Percentiles rank a stretch among this genome's conserved stretches.
Conservation (phyloP, 2,797 vertebrate genomes). For the Oreortyx pictus region DNA sequence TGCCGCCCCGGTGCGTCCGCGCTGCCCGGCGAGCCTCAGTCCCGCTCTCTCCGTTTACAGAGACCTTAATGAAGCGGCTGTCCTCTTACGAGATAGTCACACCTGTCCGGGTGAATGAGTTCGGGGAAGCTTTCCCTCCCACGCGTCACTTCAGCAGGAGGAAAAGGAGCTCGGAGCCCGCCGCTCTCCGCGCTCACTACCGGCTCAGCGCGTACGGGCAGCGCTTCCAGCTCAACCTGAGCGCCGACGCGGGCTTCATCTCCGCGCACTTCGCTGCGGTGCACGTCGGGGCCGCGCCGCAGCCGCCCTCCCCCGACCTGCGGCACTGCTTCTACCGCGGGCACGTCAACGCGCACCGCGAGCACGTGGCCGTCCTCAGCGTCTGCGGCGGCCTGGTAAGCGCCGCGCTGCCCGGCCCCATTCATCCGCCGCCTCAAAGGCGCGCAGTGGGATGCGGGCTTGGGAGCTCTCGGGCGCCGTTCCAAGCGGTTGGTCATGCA, state of each 20-base stretch:
- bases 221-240: conserved; percentile 92
- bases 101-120: conserved; percentile 91
- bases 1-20: neutral
- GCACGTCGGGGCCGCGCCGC: conserved; percentile 81
- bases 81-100: conserved; percentile 93
- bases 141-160: conserved; percentile 86
- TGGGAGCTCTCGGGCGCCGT: neutral
- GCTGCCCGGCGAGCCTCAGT: neutral
- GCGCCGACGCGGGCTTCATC: conserved; percentile 88
- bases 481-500: conserved; percentile 4
- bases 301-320: conserved; percentile 76
- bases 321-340: conserved; percentile 96
- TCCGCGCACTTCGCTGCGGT: conserved; percentile 86
- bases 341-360: conserved; percentile 87
- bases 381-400: conserved; percentile 96
- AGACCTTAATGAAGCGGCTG: conserved; percentile 88
- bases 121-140: conserved; percentile 90
- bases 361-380: conserved; percentile 89
- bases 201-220: conserved; percentile 91
- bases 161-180: conserved; percentile 84
- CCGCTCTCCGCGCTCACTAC: conserved; percentile 85
- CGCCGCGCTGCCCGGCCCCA: conserved; percentile 7
- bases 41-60: conserved; percentile 78
- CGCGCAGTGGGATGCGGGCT: neutral
- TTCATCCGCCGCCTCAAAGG: conserved; percentile 10